Base-by-base conservation (phyloP, 2,797 vertebrate species). In the Amniataba percoides region DNA sequence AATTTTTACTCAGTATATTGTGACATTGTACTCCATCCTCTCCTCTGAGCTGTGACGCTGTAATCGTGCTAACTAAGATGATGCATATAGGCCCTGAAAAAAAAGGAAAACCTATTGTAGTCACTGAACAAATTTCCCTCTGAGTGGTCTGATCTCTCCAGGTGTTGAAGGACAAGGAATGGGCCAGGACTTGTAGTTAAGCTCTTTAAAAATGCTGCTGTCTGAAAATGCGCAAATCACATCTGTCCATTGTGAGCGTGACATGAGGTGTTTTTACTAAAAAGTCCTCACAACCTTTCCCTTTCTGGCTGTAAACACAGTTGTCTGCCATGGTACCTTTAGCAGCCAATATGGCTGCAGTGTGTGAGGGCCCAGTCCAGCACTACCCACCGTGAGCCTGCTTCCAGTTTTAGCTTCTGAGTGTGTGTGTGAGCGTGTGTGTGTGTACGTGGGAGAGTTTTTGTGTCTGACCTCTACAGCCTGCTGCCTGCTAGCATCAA, bases 131-230 rank as follows among this genome's bases (percentile, higher is more conserved):
- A 43, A 45, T 63, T 63, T 74, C 77, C 31, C 68, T 73, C 63
- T 68, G 77, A 84, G 74, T 46, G 58, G 65, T 68, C 81, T 80
- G 82, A 88, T 88, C 51, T 79, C 70, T 86, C 79, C 83, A 87
- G 78, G 78, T 89, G 82, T 64, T 87, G 42, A 86, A 80, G 82
- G 77, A 84, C 85, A 74, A 87, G 69, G 80, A 89, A 89, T 78
- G 83, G 49, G 87, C 84, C 88, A 87, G 89, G 88, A 93, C 89
- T 89, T 78, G 57, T 81, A 76, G 80, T 89, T 81, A 77, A 81
- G 79, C 79, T 85, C 31, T 67, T 78, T 42, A 77, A 81, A 36
- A 87, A 80, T 87, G 88, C 89, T 90, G 89, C 91, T 90, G 74
- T 90, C 43, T 85, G 68, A 89, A 88, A 79, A 75, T 82, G 40